phyloP scores from a whole-genome alignment of 2,797 vertebrate genomes.

The Scolopax bukidnonensis region DNA sequence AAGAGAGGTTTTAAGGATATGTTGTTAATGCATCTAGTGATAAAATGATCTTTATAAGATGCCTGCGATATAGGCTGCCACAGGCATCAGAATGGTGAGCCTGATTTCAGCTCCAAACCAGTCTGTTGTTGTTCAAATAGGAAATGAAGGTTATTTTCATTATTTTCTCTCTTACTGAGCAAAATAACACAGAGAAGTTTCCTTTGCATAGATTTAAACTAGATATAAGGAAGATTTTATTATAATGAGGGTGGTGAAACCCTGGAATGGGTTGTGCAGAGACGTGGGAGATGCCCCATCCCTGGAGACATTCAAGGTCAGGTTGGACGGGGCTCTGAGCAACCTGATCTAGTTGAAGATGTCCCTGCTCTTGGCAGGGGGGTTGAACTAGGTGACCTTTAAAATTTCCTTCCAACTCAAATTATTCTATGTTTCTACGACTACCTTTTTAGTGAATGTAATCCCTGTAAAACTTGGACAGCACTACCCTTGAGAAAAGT shows the following conservation, averaged over 20 bases:
- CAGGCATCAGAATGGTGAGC: not conserved
- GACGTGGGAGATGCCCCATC: not conserved
- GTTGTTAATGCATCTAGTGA: not conserved
- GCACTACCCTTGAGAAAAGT: not conserved
- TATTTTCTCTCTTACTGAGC: not conserved
- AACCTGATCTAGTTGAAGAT: not conserved
- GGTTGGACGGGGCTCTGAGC: not conserved
- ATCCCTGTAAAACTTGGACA: not conserved
- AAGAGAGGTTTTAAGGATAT: not conserved
- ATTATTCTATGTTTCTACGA: not conserved
- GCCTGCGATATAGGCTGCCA: fast-evolving
- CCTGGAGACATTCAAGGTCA: not conserved
- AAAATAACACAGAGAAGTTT: not conserved
- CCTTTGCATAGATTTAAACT: not conserved
- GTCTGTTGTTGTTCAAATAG: not conserved
- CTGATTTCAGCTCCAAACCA: not conserved
- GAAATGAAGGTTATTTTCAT: not conserved
- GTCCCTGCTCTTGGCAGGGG: not conserved
- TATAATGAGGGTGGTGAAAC: not conserved
- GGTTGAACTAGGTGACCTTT: not conserved
- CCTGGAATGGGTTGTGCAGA: not conserved
- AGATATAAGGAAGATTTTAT: not conserved
- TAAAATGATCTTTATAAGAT: not conserved
- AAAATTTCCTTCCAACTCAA: not conserved
- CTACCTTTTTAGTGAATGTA: not conserved